Evolutionary conservation across 2,113 vertebrate genomes (phyloP).

Genomic region (Mugil cephalus): DNA sequence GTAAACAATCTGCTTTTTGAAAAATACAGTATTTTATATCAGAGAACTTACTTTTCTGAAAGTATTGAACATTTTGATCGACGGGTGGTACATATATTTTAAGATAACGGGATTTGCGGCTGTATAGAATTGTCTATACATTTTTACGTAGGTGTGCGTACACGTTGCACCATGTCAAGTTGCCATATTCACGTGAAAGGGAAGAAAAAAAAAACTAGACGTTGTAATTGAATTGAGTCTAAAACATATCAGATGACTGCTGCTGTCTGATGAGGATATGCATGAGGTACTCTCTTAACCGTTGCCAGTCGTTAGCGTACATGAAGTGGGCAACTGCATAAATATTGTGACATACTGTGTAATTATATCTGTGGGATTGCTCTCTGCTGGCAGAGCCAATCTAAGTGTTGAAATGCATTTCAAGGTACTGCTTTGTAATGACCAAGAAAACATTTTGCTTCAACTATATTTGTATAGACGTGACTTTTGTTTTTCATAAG

Average conservation of each 20-base stretch:
- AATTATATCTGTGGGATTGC: slow-evolving; percentile 90
- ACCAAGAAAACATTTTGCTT: slow-evolving; percentile 97
- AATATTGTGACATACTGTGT: slow-evolving; percentile 93
- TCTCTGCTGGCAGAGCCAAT: slow-evolving; percentile 98
- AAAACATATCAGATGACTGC: slow-evolving; percentile 72
- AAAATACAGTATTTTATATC: slow-evolving; percentile 87
- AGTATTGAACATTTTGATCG: slow-evolving; percentile 82
- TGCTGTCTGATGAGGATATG: slow-evolving; percentile 76
- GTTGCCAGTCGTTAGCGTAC: slow-evolving; percentile 60
- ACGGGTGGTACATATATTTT: slow-evolving; percentile 87
- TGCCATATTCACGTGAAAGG: slow-evolving; percentile 64
- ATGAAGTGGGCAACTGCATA: slow-evolving; percentile 86
- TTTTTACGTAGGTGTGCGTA: slow-evolving; percentile 86
- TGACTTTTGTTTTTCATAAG: slow-evolving; percentile 88
- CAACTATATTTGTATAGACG: slow-evolving; percentile 92
- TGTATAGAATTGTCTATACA: slow-evolving; percentile 85
- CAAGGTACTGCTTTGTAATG: slow-evolving; percentile 96
- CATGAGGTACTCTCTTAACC: slow-evolving; percentile 71
- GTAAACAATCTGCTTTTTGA: slow-evolving; percentile 82
- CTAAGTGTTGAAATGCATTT: slow-evolving; percentile 93
- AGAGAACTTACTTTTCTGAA: slow-evolving; percentile 87
- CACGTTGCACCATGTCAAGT: slow-evolving; percentile 78
- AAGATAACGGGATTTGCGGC: slow-evolving; percentile 92
- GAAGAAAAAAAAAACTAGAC: slow-evolving; percentile 28
- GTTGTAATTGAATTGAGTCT: slow-evolving; percentile 46